These are phyloP conservation scores for Gnathochromis pfefferi DNA, from an alignment of 2,113 vertebrate genomes.

Conservation along the genomic window DNA sequence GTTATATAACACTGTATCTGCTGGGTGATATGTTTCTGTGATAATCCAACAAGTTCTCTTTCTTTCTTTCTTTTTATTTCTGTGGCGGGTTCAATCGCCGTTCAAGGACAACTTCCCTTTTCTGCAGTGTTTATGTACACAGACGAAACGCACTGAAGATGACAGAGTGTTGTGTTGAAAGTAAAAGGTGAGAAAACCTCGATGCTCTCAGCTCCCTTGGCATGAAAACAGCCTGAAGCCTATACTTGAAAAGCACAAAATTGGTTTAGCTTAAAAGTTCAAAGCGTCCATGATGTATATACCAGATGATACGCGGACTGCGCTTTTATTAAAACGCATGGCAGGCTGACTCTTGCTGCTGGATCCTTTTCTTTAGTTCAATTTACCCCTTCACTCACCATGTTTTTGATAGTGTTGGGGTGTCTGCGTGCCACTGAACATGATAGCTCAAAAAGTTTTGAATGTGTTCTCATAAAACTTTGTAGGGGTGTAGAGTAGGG, in stretches of 20 bases:
- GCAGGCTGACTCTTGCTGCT: neutral
- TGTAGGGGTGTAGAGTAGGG: neutral
- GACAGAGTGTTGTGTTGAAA: neutral
- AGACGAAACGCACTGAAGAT: neutral
- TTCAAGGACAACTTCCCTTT: neutral
- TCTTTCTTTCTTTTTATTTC: neutral
- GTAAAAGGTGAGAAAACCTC: neutral
- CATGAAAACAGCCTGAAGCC: neutral
- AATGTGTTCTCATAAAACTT: neutral
- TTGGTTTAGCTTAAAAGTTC: neutral
- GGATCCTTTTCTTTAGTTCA: neutral
- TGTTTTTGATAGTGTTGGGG: neutral
- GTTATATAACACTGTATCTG: conserved; percentile 23
- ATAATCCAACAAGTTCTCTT: neutral
- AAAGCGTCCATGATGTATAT: neutral
- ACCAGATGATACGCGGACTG: neutral
- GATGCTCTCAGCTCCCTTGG: neutral
- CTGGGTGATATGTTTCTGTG: neutral
- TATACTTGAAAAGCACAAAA: neutral
- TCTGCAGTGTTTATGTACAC: neutral
- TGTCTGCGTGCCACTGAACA: neutral
- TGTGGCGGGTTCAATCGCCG: neutral
- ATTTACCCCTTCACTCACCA: neutral
- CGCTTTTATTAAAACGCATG: neutral
- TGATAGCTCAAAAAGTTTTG: neutral